Evolutionary conservation across 2,113 vertebrate genomes (phyloP).

Genomic region (Platysternon megacephalum): DNA sequence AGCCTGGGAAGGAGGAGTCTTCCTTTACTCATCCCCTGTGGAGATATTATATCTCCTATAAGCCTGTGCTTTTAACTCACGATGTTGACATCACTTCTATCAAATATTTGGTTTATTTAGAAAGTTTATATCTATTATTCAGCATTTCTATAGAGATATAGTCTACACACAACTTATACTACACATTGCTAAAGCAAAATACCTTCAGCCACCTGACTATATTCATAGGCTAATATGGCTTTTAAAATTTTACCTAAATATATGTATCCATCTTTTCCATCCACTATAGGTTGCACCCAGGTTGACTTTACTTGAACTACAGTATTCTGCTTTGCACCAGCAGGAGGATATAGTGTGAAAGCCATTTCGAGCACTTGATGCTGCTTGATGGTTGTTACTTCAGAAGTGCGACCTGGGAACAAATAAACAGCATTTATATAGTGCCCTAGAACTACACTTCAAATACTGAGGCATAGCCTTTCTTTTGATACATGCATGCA

Average conservation of each 20-base stretch:
- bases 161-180: background rate
- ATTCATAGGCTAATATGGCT: background rate
- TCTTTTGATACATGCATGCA: background rate
- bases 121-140: background rate
- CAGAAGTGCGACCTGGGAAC: background rate
- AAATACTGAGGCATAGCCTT: background rate
- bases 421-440: background rate
- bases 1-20: too few relatives aligned
- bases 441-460: background rate
- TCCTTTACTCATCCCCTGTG: too few relatives aligned
- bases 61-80: background rate
- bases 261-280: background rate
- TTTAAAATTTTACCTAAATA: conserved; percentile 13
- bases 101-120: background rate
- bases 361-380: conserved; percentile 20
- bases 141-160: background rate
- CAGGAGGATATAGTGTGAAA: conserved; percentile 44
- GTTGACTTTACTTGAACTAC: background rate
- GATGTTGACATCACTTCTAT: background rate
- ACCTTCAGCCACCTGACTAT: background rate
- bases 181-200: background rate
- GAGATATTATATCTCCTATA: background rate
- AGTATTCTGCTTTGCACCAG: background rate
- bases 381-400: background rate
- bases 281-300: background rate